Evolutionary conservation across 2,888 invertebrate genomes (phyloP).

Genomic region (Cryptosula pallasiana): DNA sequence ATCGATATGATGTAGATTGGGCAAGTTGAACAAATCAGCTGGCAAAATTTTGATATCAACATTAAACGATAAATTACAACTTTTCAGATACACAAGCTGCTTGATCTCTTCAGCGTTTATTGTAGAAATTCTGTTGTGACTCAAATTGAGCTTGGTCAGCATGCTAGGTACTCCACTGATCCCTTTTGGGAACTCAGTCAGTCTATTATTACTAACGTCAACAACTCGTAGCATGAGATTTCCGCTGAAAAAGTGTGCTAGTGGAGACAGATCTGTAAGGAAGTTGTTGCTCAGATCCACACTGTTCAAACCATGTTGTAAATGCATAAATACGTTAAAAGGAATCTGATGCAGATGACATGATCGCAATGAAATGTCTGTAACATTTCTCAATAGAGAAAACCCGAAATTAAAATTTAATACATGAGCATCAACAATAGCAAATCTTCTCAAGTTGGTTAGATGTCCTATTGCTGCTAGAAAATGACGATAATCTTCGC

Average conservation of each 20-base stretch:
- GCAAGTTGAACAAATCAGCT: neutral
- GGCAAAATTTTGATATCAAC: neutral
- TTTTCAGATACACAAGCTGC: neutral
- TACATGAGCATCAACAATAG: slow-evolving; percentile 10
- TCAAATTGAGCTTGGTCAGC: neutral
- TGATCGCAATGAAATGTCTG: neutral
- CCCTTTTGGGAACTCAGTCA: neutral
- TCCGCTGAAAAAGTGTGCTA: neutral
- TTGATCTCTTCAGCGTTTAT: neutral
- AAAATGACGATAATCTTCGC: neutral
- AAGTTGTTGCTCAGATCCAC: slow-evolving; percentile 4
- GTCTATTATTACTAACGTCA: neutral
- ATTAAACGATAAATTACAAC: neutral
- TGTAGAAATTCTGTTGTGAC: neutral
- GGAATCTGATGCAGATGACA: neutral
- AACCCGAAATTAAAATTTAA: neutral
- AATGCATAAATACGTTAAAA: neutral
- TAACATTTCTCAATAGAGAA: neutral
- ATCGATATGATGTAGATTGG: neutral
- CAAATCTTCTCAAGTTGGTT: neutral
- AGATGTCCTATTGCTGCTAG: neutral
- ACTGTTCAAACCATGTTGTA: neutral
- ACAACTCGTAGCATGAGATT: neutral
- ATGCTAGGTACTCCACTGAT: neutral
- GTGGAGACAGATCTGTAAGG: neutral